Percentiles rank a stretch among this genome's conserved stretches.
Conservation (phyloP, 92 coral and sea anemone species). For the Virgularia gustaviana region DNA sequence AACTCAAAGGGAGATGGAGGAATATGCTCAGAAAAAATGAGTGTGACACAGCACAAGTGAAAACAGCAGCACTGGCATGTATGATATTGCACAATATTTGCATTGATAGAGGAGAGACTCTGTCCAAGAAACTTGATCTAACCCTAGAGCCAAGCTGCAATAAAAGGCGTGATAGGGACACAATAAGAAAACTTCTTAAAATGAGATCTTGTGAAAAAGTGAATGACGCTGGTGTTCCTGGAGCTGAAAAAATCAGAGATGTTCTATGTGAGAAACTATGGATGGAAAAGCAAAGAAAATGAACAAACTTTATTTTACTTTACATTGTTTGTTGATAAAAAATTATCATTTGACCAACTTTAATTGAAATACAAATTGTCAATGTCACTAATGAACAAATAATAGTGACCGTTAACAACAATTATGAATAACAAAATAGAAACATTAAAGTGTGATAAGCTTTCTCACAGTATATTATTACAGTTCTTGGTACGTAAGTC, state of each 20-base stretch:
- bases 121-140: slow-evolving; percentile 50
- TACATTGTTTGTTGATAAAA: neutral
- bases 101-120: slow-evolving; percentile 17
- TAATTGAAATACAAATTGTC: neutral
- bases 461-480: no score
- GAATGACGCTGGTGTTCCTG: neutral
- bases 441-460: no score
- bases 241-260: neutral
- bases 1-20: slow-evolving; percentile 53
- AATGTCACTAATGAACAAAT: no score
- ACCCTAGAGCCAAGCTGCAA: slow-evolving; percentile 34
- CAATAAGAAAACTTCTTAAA: slow-evolving; percentile 16
- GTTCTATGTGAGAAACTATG: neutral
- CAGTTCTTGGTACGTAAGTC: no score
- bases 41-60: slow-evolving; percentile 18
- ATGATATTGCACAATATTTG: slow-evolving; percentile 37
- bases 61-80: slow-evolving; percentile 42
- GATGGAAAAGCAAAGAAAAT: neutral
- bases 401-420: no score
- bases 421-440: no score
- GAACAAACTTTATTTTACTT: neutral
- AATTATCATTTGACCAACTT: neutral
- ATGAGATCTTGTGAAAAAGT: neutral
- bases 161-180: slow-evolving; percentile 26
- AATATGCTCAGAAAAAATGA: slow-evolving; percentile 27